Evolutionary conservation across 35 echinoderm and acorn worm species (phyloP).

Genomic region (Ophiothrix spiculata): DNA sequence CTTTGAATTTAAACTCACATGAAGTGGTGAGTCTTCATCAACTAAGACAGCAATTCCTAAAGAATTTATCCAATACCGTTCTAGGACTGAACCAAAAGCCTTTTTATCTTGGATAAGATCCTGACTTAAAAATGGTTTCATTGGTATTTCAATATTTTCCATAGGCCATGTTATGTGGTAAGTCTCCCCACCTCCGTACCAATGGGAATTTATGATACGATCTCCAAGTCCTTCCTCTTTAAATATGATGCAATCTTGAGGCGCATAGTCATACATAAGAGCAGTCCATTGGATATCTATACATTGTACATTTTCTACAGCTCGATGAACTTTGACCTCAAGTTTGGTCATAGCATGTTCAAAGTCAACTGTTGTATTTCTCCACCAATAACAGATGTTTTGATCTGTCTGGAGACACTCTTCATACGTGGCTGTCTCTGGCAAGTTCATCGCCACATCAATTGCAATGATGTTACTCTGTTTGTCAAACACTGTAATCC

Average conservation of each 20-base stretch:
- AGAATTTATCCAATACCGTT: conserved; percentile 77
- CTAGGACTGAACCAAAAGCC: conserved; percentile 60
- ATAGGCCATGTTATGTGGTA: conserved; percentile 41
- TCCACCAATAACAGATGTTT: conserved; percentile 73
- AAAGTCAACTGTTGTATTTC: conserved; percentile 47
- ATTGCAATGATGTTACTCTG: conserved; percentile 1
- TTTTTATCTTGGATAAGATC: conserved; percentile 15
- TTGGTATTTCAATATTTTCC: conserved; percentile 55
- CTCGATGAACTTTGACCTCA: conserved; percentile 16
- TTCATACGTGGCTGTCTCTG: conserved; percentile 11
- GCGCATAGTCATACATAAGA: conserved; percentile 27
- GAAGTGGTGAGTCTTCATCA: conserved; percentile 65
- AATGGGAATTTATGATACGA: conserved; percentile 37
- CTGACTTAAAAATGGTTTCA: conserved; percentile 67
- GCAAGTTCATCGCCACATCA: conserved; percentile 37
- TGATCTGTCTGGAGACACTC: conserved; percentile 24
- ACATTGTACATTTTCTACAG: conserved; percentile 27
- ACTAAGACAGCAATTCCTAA: conserved; percentile 52
- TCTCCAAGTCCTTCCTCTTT: background rate
- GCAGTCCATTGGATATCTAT: conserved; percentile 58
- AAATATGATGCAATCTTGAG: conserved; percentile 64
- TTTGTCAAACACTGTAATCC: conserved; percentile 26
- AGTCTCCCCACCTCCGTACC: conserved; percentile 59
- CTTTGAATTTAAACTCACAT: conserved; percentile 63
- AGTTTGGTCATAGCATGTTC: conserved; percentile 45